A percentile compares a stretch with the other conserved stretches of the same genome.
Evolutionary conservation across 2,113 vertebrate species (phyloP).

Genomic region (Craseonycteris thonglongyai): DNA sequence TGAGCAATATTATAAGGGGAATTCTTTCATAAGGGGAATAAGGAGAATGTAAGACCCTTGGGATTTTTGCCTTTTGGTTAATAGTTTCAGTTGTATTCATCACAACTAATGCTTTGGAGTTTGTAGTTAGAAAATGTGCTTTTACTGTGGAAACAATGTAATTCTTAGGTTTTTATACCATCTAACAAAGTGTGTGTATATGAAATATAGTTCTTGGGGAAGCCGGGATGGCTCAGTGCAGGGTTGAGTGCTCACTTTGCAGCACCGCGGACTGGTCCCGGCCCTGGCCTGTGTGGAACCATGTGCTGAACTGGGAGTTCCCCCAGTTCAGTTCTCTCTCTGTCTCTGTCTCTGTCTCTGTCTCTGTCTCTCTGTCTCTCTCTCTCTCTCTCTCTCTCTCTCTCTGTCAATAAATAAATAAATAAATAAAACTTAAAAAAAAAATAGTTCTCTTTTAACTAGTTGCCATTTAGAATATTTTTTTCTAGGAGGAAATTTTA

Average conservation of each 20-base stretch:
- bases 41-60: not conserved
- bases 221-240: no score
- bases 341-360: no score
- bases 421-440: no score
- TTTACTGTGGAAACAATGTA: not conserved
- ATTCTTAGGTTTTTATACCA: not conserved
- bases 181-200: not conserved
- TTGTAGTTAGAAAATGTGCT: not conserved
- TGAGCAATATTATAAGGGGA: not conserved
- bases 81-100: not conserved
- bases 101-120: not conserved
- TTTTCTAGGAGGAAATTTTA: not conserved
- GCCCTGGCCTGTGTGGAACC: no score
- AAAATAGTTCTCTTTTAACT: not conserved
- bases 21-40: not conserved
- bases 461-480: not conserved
- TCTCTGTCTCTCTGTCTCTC: no score
- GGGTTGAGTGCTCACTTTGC: no score
- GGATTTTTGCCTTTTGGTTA: not conserved
- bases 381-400: no score
- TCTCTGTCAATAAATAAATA: no score
- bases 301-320: no score
- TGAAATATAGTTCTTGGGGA: not conserved
- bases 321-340: no score
- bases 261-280: no score